Conservation (phyloP, 2,797 vertebrate genomes). For the Mustela erminea region DNA sequence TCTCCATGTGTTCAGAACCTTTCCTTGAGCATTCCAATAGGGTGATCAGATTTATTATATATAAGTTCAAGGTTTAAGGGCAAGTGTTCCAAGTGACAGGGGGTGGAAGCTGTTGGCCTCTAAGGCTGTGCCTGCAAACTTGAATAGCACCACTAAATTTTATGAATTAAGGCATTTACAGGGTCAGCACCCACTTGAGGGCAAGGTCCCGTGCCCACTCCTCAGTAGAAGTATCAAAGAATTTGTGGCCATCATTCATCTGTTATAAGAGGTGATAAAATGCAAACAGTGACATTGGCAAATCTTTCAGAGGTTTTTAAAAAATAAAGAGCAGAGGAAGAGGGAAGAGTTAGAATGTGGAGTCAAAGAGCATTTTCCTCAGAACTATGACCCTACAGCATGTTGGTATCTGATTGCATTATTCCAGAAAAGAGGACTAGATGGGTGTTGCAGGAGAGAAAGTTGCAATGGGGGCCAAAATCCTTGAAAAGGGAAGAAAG, state of each 20-base stretch:
- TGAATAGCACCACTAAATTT: background rate
- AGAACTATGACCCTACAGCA: background rate
- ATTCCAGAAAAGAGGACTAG: background rate
- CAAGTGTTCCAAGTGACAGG: background rate
- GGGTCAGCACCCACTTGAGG: background rate
- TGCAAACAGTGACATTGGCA: background rate
- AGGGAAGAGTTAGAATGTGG: background rate
- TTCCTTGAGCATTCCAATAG: background rate
- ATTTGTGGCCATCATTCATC: background rate
- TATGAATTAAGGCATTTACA: background rate
- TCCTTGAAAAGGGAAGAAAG: background rate
- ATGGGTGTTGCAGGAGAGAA: background rate
- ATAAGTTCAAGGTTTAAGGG: background rate
- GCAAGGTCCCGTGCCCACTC: background rate
- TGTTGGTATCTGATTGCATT: background rate
- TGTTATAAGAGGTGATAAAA: background rate
- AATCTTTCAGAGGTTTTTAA: background rate
- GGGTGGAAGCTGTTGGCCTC: background rate
- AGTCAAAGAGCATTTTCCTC: background rate
- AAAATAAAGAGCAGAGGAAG: background rate
- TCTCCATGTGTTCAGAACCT: background rate
- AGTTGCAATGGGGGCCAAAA: background rate
- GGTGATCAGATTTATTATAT: background rate
- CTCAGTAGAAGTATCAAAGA: background rate
- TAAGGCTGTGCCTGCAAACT: background rate